These are phyloP conservation scores for Lasioglossum malachurum DNA, from an alignment of 2,888 invertebrate species.

Conservation along the genomic window DNA sequence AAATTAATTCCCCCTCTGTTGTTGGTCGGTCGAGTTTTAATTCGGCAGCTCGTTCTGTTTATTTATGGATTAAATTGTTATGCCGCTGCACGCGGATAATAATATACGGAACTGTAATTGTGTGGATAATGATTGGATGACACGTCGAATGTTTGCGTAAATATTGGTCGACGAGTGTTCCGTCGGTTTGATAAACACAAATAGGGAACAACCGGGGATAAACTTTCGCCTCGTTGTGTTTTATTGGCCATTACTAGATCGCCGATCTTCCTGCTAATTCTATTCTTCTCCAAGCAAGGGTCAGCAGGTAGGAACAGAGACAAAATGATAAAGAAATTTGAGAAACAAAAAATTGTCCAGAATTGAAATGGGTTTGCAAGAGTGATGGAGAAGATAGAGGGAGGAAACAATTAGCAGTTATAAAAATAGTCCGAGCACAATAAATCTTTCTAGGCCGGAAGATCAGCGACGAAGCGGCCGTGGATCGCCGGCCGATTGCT, in stretches of 20 bases:
- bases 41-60: neutral
- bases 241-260: neutral
- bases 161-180: neutral
- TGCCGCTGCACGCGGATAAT: neutral
- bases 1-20: neutral
- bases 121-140: neutral
- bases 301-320: too few relatives aligned
- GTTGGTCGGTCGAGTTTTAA: neutral
- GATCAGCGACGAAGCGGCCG: neutral
- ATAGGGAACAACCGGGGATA: neutral
- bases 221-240: neutral
- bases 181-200: neutral
- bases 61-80: constrained; percentile 7
- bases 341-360: neutral
- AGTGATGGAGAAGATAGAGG: neutral
- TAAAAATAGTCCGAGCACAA: neutral
- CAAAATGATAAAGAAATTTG: neutral
- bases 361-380: neutral
- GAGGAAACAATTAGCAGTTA: neutral
- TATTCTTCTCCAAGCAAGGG: too few relatives aligned
- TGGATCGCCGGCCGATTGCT: neutral
- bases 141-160: neutral
- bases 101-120: neutral
- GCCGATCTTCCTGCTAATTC: neutral
- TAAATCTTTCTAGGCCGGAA: neutral